Conservation (phyloP, 2,888 invertebrate genomes). For the Dexiosoma caninum region DNA sequence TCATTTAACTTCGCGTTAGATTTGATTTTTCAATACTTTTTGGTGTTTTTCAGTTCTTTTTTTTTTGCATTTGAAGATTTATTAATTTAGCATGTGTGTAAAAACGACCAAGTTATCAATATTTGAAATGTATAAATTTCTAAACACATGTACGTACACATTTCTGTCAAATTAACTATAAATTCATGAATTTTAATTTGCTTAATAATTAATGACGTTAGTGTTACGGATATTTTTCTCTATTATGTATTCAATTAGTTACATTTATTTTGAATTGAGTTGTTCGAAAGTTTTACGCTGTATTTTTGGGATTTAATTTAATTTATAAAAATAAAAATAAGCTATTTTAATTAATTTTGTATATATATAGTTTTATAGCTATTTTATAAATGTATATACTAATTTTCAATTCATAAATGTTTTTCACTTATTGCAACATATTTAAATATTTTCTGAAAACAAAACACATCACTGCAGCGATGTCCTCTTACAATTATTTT, state of each 20-base stretch:
- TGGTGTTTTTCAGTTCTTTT: too few relatives aligned
- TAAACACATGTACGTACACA: background rate
- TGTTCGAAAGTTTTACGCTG: constrained; percentile 8
- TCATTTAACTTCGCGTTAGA: constrained; percentile 1
- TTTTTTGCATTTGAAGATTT: background rate
- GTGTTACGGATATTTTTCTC: background rate
- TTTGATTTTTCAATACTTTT: too few relatives aligned
- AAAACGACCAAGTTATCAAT: too few relatives aligned
- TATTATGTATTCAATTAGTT: constrained; percentile 10
- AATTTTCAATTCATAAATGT: too few relatives aligned
- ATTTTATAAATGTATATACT: too few relatives aligned
- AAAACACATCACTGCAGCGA: constrained; percentile 9
- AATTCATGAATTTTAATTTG: background rate
- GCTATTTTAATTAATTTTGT: too few relatives aligned
- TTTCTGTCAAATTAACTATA: constrained; percentile 7
- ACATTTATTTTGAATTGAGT: constrained; percentile 37
- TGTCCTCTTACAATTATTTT: too few relatives aligned
- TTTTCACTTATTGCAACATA: background rate
- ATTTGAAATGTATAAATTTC: background rate
- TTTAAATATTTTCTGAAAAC: constrained; percentile 7
- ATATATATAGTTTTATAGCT: too few relatives aligned
- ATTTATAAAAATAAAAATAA: too few relatives aligned
- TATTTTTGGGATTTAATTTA: too few relatives aligned
- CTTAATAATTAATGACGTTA: background rate
- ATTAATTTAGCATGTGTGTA: too few relatives aligned